Conservation (phyloP, 2,113 vertebrate genomes). For the Tenrec ecaudatus region DNA sequence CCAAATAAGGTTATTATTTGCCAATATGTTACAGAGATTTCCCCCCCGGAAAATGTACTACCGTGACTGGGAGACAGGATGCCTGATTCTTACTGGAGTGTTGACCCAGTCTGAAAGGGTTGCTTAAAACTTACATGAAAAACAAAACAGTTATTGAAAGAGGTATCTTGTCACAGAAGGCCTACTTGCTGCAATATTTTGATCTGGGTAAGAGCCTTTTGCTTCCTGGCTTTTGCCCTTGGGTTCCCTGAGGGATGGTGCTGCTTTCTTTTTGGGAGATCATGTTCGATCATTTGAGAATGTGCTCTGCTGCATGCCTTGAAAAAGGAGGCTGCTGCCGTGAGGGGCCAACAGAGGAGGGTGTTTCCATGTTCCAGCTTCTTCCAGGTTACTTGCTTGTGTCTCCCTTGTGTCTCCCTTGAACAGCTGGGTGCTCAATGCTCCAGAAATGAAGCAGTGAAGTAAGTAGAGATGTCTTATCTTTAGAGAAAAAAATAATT, state of each 20-base stretch:
- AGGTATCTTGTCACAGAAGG: accelerated
- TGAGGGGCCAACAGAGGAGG: too few species aligned
- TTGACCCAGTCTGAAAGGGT: background rate
- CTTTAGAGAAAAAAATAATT: background rate
- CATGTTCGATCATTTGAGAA: background rate
- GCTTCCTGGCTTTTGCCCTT: background rate
- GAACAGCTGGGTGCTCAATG: background rate
- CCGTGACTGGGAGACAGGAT: accelerated
- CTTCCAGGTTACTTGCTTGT: background rate
- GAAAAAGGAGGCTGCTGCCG: background rate
- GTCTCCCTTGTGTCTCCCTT: too few species aligned
- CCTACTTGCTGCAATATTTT: background rate
- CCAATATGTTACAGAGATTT: background rate
- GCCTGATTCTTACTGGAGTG: accelerated
- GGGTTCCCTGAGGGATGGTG: background rate
- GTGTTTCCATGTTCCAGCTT: background rate
- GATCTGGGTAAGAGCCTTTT: background rate
- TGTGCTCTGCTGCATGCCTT: background rate
- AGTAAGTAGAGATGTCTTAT: background rate
- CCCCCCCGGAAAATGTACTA: background rate
- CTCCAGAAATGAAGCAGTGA: background rate
- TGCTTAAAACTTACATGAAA: too few species aligned
- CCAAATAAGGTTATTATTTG: too few species aligned
- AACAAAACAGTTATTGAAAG: background rate
- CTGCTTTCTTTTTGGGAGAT: background rate